Conservation (phyloP, 2,113 vertebrate species). For the Coreoperca whiteheadi region DNA sequence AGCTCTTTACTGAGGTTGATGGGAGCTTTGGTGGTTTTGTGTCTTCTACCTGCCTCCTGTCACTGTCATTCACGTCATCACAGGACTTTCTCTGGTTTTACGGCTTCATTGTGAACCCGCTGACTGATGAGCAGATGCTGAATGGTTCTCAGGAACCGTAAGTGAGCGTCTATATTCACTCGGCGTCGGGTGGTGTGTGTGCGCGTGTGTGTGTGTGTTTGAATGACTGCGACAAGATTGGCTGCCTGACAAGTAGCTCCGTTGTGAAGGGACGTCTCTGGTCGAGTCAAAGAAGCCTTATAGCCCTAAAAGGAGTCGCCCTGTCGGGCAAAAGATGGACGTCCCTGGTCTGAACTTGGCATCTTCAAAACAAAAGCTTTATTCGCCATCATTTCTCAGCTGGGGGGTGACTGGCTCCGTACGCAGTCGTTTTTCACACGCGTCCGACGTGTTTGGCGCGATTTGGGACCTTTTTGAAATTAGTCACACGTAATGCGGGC, state of each 20-base stretch:
- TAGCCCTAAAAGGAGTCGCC: conserved; percentile 60
- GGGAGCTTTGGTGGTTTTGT: conserved; percentile 3
- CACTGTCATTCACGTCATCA: conserved; percentile 37
- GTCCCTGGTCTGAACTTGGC: conserved; percentile 18
- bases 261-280: conserved; percentile 44
- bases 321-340: conserved; percentile 49
- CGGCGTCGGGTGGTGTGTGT: conserved; percentile 7
- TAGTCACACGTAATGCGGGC: neutral
- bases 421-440: neutral
- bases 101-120: conserved; percentile 15
- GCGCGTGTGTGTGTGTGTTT: conserved; percentile 26
- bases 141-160: conserved; percentile 44
- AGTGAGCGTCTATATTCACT: conserved; percentile 50
- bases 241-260: conserved; percentile 41
- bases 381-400: conserved; percentile 16
- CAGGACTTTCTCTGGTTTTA: conserved; percentile 28
- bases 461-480: conserved; percentile 5
- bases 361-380: conserved; percentile 54
- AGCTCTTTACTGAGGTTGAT: neutral
- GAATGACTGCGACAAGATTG: conserved; percentile 22
- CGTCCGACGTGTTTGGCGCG: neutral
- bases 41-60: conserved; percentile 21
- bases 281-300: conserved; percentile 9
- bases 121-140: conserved; percentile 56
- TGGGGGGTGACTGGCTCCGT: neutral